These are phyloP conservation scores for Clarias batrachus DNA, from an alignment of 2,113 vertebrate species.

Conservation along the genomic window DNA sequence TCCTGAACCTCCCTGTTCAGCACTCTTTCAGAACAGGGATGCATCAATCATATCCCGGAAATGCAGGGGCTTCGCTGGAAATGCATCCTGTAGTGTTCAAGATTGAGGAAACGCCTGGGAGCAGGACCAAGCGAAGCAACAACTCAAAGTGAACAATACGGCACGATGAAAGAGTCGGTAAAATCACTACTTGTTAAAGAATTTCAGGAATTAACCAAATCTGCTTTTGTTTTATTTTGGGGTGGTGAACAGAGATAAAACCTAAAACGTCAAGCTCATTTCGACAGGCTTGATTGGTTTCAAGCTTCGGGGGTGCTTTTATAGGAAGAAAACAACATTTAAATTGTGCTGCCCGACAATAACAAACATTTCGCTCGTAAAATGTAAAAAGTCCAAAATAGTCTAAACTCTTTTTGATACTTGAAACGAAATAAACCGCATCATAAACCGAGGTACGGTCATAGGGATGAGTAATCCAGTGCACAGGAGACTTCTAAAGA, in stretches of 20 bases:
- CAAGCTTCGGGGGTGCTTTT: neutral
- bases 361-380: neutral
- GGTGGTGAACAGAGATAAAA: neutral
- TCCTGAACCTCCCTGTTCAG: neutral
- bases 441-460: slow-evolving; percentile 15
- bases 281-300: neutral
- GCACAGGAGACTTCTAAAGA: neutral
- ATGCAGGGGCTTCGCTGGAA: slow-evolving; percentile 56
- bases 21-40: neutral
- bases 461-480: neutral
- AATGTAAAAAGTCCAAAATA: neutral
- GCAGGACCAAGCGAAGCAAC: slow-evolving; percentile 26
- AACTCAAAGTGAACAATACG: neutral
- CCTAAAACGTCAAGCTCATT: neutral
- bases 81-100: slow-evolving; percentile 54
- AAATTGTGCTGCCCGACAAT: neutral
- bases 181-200: neutral
- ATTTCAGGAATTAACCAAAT: neutral
- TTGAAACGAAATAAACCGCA: neutral
- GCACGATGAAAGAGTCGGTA: neutral
- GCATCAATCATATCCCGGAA: slow-evolving; percentile 59
- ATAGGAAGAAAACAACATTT: neutral
- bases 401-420: neutral
- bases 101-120: slow-evolving; percentile 50
- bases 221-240: neutral